These are phyloP conservation scores for Bovichtus variegatus DNA, from an alignment of 2,797 vertebrate species.

Conservation along the genomic window DNA sequence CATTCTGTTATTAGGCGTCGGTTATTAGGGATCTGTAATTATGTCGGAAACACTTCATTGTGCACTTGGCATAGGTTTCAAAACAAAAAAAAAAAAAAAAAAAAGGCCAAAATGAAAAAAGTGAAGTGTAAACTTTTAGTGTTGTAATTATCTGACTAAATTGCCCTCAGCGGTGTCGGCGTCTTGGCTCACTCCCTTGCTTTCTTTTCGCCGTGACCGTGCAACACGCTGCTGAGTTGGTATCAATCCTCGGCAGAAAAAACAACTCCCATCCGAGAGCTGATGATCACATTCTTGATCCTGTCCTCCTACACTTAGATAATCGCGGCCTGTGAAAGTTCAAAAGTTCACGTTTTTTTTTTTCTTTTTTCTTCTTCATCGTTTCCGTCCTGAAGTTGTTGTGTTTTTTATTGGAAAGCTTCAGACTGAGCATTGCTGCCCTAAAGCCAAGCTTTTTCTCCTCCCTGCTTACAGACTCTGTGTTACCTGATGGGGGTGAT, in stretches of 20 bases:
- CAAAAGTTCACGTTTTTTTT: background rate
- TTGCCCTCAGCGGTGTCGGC: background rate
- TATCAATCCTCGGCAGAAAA: background rate
- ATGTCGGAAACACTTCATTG: background rate
- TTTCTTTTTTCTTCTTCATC: background rate
- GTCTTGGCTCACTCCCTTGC: slow-evolving; percentile 32
- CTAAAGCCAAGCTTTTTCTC: slow-evolving; percentile 59
- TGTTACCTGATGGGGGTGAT: slow-evolving; percentile 70
- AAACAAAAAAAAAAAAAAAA: too few species aligned
- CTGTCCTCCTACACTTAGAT: slow-evolving; percentile 36
- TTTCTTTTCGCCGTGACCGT: slow-evolving; percentile 11
- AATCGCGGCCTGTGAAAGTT: background rate
- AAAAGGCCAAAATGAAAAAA: background rate
- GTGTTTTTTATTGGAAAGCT: background rate
- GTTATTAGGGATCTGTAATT: slow-evolving; percentile 22
- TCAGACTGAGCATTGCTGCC: background rate
- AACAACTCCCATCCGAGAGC: slow-evolving; percentile 55
- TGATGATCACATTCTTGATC: slow-evolving; percentile 18
- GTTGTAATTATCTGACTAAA: slow-evolving; percentile 21
- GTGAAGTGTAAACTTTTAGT: background rate
- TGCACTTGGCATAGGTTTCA: background rate
- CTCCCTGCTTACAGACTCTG: slow-evolving; percentile 78
- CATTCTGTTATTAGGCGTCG: slow-evolving; percentile 1
- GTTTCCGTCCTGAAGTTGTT: background rate
- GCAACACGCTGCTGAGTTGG: slow-evolving; percentile 47